Conservation (phyloP, 30 jellyfish, hydroid and myxozoan species). For the Aurelia aurita complex sp. Pacific region DNA sequence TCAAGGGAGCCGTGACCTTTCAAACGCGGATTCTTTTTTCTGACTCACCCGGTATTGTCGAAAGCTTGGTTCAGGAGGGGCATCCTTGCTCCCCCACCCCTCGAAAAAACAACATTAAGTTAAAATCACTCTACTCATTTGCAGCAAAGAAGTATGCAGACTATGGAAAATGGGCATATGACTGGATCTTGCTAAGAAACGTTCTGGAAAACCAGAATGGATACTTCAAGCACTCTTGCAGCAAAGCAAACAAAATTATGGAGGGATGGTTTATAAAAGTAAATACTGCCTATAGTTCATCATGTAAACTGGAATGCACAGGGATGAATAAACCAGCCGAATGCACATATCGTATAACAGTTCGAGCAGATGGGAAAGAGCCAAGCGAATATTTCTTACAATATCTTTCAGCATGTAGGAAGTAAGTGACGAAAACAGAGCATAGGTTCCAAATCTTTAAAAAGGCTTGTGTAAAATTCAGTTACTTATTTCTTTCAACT, state of each 20-base stretch:
- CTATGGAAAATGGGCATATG: constrained; percentile 2
- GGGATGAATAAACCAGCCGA: constrained; percentile 1
- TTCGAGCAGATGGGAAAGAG: not conserved
- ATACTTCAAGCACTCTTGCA: not conserved
- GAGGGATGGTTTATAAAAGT: not conserved
- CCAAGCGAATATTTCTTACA: not conserved
- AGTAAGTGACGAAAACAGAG: not conserved
- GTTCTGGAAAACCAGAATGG: not conserved
- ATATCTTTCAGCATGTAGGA: not conserved
- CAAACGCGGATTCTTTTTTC: too few species aligned
- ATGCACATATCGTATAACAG: not conserved
- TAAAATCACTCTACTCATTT: not conserved
- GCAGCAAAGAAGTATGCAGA: not conserved
- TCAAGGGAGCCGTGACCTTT: too few species aligned
- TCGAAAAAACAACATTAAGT: too few species aligned
- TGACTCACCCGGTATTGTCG: too few species aligned
- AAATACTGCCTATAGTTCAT: not conserved
- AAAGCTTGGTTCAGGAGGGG: too few species aligned
- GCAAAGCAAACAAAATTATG: not conserved
- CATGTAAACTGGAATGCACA: not conserved
- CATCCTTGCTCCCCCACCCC: too few species aligned
- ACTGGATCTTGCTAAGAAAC: not conserved
- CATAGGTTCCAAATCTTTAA: too few species aligned
- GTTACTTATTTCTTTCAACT: too few species aligned
- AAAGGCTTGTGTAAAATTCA: too few species aligned